Base-by-base conservation (phyloP, 2,888 invertebrate species). In the Fragum whitleyi region DNA sequence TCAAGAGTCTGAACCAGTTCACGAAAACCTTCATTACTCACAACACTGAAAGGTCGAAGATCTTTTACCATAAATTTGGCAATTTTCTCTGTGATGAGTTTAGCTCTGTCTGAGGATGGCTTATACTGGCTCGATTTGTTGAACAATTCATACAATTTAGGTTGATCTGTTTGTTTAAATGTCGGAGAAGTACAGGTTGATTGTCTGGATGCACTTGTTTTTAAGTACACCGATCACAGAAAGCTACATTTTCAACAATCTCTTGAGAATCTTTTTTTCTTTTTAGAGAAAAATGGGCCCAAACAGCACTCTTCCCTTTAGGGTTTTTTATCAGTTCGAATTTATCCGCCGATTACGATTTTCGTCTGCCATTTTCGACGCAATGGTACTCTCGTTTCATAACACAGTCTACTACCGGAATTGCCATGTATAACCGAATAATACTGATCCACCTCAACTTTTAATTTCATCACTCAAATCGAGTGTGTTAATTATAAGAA, bases 11-110 rank as follows among this genome's bases (percentile, higher is more conserved):
- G 26, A 2, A 77, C 28, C 36, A 77, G 21, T 28, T 62, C 21
- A 21, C 26, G 29, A 36, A 76, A 76, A 14, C 70, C 69, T 47
- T 21, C 19, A 70, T 70, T 70, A 5, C 69, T 29, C 19, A 76
- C 59, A 59, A 42, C 32, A 21, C 51, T 47, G 29, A n/a, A n/a
- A n/a, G 77, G 77, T 5, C 77, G 6, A 21, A 77, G 19, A 23
- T 72, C 77, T 32, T 62, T 62, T 5, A 32, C 62, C 32, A 62
- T 62, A 21, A 62, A 62, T 62, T 28, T 62, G 28, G 62, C 62
- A n/a, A 62, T 32, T 21, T 62, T 62, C 32, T 62, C 62, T n/a
- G 36, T 62, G 9, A 62, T 32, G 32, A 62, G 62, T 32, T 32
- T 62, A 62, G 29, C 19, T 32, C 62, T 62, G 62, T 62, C 62